A percentile compares a stretch with the other conserved stretches of the same genome.
Conservation (phyloP, 2,113 vertebrate species). For the Dipodomys ordii region DNA sequence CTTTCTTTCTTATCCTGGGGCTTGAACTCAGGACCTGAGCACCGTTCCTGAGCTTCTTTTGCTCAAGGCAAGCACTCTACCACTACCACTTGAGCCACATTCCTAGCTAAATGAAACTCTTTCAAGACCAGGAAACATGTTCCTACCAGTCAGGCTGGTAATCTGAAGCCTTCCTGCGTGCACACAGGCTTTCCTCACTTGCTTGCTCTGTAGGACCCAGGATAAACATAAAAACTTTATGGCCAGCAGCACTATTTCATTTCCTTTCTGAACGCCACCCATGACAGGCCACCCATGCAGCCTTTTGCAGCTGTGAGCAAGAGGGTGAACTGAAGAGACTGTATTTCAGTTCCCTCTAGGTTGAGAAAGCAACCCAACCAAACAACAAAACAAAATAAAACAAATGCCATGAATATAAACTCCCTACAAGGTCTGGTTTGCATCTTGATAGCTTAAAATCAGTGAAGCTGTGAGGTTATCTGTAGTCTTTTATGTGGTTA, state of each 20-base stretch:
- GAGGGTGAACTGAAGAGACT: background rate
- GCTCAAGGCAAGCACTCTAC: too few relatives aligned
- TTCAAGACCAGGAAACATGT: constrained; percentile 8
- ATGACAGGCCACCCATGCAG: constrained; percentile 40
- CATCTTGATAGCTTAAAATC: background rate
- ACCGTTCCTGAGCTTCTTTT: too few relatives aligned
- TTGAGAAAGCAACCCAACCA: constrained; percentile 1
- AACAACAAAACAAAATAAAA: background rate
- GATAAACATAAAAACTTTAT: background rate
- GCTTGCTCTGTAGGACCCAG: background rate
- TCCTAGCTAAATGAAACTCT: background rate
- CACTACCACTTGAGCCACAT: too few relatives aligned
- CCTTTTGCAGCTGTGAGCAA: background rate
- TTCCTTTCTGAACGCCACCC: constrained; percentile 30
- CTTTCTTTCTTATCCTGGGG: too few relatives aligned
- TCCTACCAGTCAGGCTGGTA: constrained; percentile 4
- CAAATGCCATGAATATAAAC: background rate
- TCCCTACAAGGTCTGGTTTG: background rate
- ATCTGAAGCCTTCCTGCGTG: background rate
- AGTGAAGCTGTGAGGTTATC: background rate
- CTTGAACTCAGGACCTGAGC: too few relatives aligned
- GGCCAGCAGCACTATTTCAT: constrained; percentile 20
- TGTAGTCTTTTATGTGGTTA: background rate
- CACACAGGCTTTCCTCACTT: background rate
- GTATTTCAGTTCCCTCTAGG: background rate